Evolutionary conservation across 2,888 invertebrate species (phyloP), one percentile per base, ranked within the genome.

Genomic region (Drosophila meridiana): DNA sequence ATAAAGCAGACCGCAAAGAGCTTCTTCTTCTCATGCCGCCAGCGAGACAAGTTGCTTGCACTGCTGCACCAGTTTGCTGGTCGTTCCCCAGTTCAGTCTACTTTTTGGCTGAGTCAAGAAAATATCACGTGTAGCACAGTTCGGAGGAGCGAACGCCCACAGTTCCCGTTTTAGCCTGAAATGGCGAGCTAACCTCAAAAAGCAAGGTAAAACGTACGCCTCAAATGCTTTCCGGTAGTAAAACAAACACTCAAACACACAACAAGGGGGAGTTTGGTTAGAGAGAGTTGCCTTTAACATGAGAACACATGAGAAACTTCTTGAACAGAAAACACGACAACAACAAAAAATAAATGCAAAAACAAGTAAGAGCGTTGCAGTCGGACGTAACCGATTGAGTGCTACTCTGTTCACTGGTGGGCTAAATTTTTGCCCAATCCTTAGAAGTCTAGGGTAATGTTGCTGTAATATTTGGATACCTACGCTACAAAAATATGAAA

Each of bases 191-290:
- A 84, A 88, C 89, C 87, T 73, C 84, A 84, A 81, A 80, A 73
- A 45, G 57, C 48, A 40, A 53, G 42, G 30, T 58, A 55, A 75
- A 59, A 79, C 66, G 71, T 68, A 83, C 87, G 70, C 82, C 89
- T 89, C 80, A 84, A 87, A 87, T 80, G 56, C 69, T 80, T 89
- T 85, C 89, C 78, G 78, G 73, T 65, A 67, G 26, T 62, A 82
- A 86, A 74, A 66, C 79, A 69, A 80, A 81, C 73, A 56, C 42
- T 26, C 38, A 26, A 26, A 80, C 59, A 73, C 45, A 69, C 72
- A 67, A 69, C 5, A 13, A 38, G 45, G 45, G 60, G 26, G 32
- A 1, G 4, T 9, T 13, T 32, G 38, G 47, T 13, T 13, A 9
- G 48, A 47, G 38, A 42, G 20, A 48, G 55, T 50, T 45, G 60